These are phyloP conservation scores for Orcinus orca DNA, from an alignment of 2,113 vertebrate genomes.

Conservation along the genomic window DNA sequence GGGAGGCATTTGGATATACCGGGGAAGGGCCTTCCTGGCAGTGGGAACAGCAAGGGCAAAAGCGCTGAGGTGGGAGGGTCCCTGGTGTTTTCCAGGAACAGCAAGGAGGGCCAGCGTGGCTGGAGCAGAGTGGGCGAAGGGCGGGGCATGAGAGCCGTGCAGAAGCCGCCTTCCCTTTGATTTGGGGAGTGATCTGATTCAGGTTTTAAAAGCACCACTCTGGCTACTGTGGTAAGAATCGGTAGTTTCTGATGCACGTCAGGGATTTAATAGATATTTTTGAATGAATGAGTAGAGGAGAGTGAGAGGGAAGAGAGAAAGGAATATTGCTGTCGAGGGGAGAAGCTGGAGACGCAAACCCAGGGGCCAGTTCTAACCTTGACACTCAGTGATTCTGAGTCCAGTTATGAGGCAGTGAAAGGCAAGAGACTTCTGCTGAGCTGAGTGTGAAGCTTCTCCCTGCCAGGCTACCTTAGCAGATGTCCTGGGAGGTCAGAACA, in stretches of 20 bases:
- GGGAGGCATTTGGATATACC: neutral
- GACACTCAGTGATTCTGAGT: neutral
- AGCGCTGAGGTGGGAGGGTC: too few species aligned
- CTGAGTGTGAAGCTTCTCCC: neutral
- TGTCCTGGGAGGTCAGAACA: neutral
- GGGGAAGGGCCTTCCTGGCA: neutral
- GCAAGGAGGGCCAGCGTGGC: neutral
- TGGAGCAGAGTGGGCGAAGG: neutral
- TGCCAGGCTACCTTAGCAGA: neutral
- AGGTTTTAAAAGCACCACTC: neutral
- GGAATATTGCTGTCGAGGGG: neutral
- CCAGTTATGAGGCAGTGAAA: neutral
- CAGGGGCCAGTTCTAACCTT: neutral
- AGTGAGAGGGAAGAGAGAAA: neutral
- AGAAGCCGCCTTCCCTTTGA: neutral
- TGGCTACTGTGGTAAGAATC: neutral
- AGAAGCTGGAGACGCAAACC: neutral
- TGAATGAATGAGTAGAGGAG: neutral
- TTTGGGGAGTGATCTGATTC: neutral
- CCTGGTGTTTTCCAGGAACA: neutral
- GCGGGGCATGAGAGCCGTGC: neutral
- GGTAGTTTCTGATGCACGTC: neutral
- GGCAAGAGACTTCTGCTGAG: neutral
- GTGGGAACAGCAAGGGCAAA: neutral
- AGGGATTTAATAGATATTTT: neutral